Evolutionary conservation across 2,113 vertebrate genomes (phyloP), one percentile per base, ranked within the genome.

Genomic region (Enhydra lutris): DNA sequence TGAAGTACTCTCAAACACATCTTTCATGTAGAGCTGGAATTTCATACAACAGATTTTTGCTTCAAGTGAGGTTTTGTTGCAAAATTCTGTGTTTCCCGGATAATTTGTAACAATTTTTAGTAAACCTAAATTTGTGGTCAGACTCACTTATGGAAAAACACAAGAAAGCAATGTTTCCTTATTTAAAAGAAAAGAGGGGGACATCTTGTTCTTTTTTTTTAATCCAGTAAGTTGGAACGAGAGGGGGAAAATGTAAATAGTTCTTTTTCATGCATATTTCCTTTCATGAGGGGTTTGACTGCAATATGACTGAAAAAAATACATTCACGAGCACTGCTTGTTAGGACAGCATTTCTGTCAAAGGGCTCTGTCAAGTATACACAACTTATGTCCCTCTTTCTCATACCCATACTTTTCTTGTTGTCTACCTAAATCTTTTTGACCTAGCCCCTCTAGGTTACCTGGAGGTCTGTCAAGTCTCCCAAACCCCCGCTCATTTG

Each of bases 81-180:
- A 96, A 94, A 92, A 95, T 95, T 97, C 61, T 94, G 59, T 69
- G 31, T 74, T 95, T 94, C 73, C 91, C 61, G 87, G 61, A 29
- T 95, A 91, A 96, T 87, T 92, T 94, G 57, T 92, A 85, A 93
- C 39, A 82, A 55, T 90, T 94, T 94, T 96, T 94, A 94, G 63
- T 76, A 84, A 90, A 85, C 69, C n/a, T 92, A 92, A 95, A 97
- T 92, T 92, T 97, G 80, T 91, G 81, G 88, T 95, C 78, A 96
- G 52, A 84, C 26, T 94, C 69, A 94, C 78, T 96, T 71, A 94
- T 31, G 52, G 78, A 87, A 79, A 97, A 91, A 94, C 42, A 65
- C 1, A 96, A 96, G 90, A 92, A 92, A 92, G 80, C 36, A 59
- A 73, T 89, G 24, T 92, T 85, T 82, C 59, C 52, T 17, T 95